Conservation (phyloP, 2,888 invertebrate genomes). For the Podabrus alpinus region DNA sequence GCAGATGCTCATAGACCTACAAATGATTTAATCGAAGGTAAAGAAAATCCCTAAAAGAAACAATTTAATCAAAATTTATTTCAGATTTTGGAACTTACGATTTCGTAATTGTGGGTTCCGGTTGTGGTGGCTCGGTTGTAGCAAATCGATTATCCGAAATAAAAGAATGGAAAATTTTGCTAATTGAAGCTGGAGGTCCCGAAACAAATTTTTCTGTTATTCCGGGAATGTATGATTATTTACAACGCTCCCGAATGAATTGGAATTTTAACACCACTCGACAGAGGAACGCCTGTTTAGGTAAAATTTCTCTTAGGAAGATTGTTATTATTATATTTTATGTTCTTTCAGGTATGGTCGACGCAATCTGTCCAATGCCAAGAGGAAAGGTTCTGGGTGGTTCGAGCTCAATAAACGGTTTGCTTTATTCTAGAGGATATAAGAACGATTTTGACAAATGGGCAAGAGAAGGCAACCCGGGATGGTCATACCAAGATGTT, state of each 20-base stretch:
- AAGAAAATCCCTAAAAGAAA: not conserved
- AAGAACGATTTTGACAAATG: constrained; percentile 33
- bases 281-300: not conserved
- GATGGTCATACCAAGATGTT: constrained; percentile 55
- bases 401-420: constrained; percentile 33
- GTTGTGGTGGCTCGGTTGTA: not conserved
- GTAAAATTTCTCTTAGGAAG: not conserved
- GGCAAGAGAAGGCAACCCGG: constrained; percentile 41
- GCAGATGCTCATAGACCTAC: not conserved
- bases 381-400: constrained; percentile 37
- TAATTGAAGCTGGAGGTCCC: not conserved
- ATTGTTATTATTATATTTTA: not conserved
- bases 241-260: not conserved
- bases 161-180: not conserved
- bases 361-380: constrained; percentile 28
- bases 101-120: constrained; percentile 23
- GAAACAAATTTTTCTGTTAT: constrained; percentile 26
- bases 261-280: not conserved
- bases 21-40: not conserved
- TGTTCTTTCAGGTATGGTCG: constrained; percentile 32
- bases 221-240: constrained; percentile 16
- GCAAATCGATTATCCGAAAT: not conserved
- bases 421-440: constrained; percentile 35
- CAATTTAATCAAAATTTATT: constrained; percentile 4
- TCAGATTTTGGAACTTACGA: constrained; percentile 24